Evolutionary conservation across 2,113 vertebrate species (phyloP), one percentile per base, ranked within the genome.

Genomic region (Tympanuchus pallidicinctus): DNA sequence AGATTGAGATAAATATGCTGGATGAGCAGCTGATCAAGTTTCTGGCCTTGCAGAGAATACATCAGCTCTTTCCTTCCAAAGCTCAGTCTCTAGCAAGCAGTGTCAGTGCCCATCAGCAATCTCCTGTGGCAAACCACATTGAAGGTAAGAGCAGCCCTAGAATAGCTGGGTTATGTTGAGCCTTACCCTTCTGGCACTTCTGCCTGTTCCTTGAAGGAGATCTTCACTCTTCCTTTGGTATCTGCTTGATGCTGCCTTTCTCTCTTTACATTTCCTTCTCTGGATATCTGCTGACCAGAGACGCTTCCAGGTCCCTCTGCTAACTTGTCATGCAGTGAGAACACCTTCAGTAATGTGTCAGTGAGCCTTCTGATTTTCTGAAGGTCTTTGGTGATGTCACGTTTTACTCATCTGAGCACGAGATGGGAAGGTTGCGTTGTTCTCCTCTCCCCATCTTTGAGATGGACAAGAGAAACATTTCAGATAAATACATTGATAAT

Each of bases 11-110:
- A 95, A 98, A 98, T 97, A 98, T 99, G 97, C 97, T 99, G 96
- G 99, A 99, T 69, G 98, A 98, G 95, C 98, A 99, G 94, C 97
- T 99, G 98, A 98, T 99, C 97, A 99, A 98, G 96, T 98, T 99
- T 95, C 97, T 99, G 97, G 99, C 99, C 94, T 98, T 98, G 98
- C 99, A 99, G 97, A 98, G 99, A 98, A 99, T 99, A 97, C 98
- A 99, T 97, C 98, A 99, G 98, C 98, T 99, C 79, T 99, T 99
- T 94, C 98, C 99, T 63, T 98, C 98, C 88, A 99, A 98, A 98
- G 96, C 96, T 34, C 97, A 98, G 88, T 96, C 97, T 95, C 90
- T 97, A 96, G 91, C 90, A 0, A 96, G 97, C 97, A 97, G 84
- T 94, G 94, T 93, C 61, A 97, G 95, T 93, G 92, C 98, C 74